Percentiles rank a stretch among this genome's conserved stretches.
Conservation (phyloP, 2,797 vertebrate genomes). For the Halcyon smyrnensis region DNA sequence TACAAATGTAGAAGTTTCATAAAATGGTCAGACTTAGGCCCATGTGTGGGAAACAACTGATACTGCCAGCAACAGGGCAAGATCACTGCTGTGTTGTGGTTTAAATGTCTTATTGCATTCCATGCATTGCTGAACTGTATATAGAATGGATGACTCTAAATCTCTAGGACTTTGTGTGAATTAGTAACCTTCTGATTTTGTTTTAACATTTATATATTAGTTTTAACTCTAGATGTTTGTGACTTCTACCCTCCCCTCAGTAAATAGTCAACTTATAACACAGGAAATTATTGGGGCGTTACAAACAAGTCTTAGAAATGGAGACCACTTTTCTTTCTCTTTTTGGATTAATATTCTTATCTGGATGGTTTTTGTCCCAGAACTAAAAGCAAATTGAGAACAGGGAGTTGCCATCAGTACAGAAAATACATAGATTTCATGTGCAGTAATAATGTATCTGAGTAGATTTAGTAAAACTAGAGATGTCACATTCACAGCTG, state of each 20-base stretch:
- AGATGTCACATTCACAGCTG: constrained; percentile 54
- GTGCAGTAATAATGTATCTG: constrained; percentile 12
- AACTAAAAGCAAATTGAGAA: constrained; percentile 26
- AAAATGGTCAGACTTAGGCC: constrained; percentile 81
- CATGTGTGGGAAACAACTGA: constrained; percentile 81
- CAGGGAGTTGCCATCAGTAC: constrained; percentile 1
- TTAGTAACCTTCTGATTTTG: constrained; percentile 72
- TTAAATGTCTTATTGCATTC: constrained; percentile 80
- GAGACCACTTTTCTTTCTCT: neutral
- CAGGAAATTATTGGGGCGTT: constrained; percentile 70
- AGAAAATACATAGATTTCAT: constrained; percentile 28
- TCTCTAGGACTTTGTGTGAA: constrained; percentile 73
- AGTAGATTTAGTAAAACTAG: constrained; percentile 50
- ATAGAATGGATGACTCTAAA: constrained; percentile 76
- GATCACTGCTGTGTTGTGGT: constrained; percentile 79
- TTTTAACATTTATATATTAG: constrained; percentile 67
- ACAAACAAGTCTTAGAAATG: constrained; percentile 23
- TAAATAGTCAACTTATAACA: constrained; percentile 59
- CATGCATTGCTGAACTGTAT: constrained; percentile 80
- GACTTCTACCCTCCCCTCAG: constrained; percentile 17
- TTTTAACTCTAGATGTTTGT: constrained; percentile 69
- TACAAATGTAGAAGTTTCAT: constrained; percentile 82
- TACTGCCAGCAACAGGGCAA: constrained; percentile 78
- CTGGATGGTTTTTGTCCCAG: neutral
- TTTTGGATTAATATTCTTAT: constrained; percentile 9